Base-by-base conservation (phyloP, 2,888 invertebrate genomes). In the Paralinhomoeus sp. region DNA sequence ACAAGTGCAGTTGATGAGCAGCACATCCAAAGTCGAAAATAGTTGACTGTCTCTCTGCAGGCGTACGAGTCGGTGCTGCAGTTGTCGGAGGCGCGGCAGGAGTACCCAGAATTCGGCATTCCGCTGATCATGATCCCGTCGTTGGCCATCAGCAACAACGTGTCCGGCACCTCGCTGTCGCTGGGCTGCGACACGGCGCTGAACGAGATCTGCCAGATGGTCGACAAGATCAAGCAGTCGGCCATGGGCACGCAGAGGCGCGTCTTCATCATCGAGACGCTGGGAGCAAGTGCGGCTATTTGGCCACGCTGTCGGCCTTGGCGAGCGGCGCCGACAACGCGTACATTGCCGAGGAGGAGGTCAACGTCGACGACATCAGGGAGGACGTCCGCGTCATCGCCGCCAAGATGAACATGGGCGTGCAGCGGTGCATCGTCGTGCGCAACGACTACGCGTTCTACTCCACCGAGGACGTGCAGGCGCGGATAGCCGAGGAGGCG, bases 251-350 rank as follows among this genome's bases (percentile, higher is more conserved):
- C 91, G 1, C 89, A 89, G 64, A 75, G 91, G 39, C 43, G 52
- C 41, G 58, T 59, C 13, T 59, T 59, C 45, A 54, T 60, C 43
- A 54, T 60, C 33, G 69, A 70, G 54, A 93, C 93, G 0, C 97
- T 97, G 93, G 97, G 97, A 41, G 93, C 9, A 91, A 78, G 67
- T 93, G 93, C 64, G 97, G 97, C 37, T 97, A 97, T 65, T 71
- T 97, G 53, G 87, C 97, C 38, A 97, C 97, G 1, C 67, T 97
- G 52, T 80, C 89, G 54, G 93, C 83, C 65, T 63, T 97, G 49
- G 91, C 93, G 3, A 89, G 91, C 43, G 97, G 97, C 23, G 89
- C 97, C 0, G 97, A 99, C 68, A 93, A 91, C 37, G 93, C 97
- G 0, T 99, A 99, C 60, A 97, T 99, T 55, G 89, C 76, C 63